Evolutionary conservation across 1,140 invertebrate species (phyloP).

Genomic region (Thalassaphorura encarpata): DNA sequence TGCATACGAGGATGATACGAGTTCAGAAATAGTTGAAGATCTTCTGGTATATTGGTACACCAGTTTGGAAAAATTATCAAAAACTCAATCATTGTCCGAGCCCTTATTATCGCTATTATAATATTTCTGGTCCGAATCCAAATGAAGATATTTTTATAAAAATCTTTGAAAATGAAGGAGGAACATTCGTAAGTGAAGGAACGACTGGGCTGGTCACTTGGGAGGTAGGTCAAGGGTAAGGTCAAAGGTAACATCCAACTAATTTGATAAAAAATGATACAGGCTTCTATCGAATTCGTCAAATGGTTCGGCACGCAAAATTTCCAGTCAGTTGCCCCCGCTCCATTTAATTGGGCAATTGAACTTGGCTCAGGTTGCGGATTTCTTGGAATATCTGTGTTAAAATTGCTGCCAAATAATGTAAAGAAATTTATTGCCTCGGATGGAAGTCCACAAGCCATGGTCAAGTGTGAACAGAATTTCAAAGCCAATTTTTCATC

Average conservation of each 20-base stretch:
- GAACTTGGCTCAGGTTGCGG: slow-evolving; percentile 1
- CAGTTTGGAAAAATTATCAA: not conserved
- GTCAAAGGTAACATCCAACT: not conserved
- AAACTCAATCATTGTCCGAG: not conserved
- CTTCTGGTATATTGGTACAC: not conserved
- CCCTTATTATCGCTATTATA: not conserved
- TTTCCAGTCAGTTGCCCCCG: not conserved
- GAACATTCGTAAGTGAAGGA: not conserved
- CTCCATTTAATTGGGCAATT: not conserved
- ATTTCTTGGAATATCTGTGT: not conserved
- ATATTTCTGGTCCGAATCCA: not conserved
- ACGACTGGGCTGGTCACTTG: slow-evolving; percentile 2
- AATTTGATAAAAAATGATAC: not conserved
- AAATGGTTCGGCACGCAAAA: not conserved
- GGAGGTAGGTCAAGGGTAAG: not conserved
- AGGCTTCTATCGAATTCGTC: not conserved
- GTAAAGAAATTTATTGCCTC: not conserved
- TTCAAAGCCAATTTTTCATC: not conserved
- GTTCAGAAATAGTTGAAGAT: no score
- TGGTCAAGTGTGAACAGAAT: not conserved
- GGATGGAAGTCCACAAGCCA: not conserved
- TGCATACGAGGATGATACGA: not conserved
- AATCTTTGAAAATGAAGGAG: slow-evolving; percentile 1
- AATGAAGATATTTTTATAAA: not conserved
- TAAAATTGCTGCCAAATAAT: not conserved